Evolutionary conservation across 1,140 invertebrate species (phyloP).

Genomic region (Drosophila varians): DNA sequence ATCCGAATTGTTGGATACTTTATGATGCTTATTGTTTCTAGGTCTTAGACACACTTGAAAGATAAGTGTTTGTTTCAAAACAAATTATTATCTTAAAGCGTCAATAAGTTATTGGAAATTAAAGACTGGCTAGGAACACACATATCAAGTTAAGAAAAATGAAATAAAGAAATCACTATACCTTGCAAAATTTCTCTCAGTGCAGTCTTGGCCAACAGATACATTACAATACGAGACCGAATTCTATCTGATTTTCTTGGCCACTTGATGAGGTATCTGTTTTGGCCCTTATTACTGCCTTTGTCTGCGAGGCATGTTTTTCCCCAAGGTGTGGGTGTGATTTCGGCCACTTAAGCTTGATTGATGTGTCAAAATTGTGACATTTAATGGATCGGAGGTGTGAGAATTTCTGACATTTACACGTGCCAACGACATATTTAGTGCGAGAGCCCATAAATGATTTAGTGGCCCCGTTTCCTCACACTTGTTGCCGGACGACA

Average conservation of each 20-base stretch:
- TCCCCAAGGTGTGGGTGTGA: background rate
- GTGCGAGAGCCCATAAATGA: constrained; percentile 27
- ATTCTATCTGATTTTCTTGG: constrained; percentile 51
- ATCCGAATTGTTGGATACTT: too few relatives aligned
- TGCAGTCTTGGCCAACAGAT: constrained; percentile 2
- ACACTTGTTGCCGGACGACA: constrained; percentile 37
- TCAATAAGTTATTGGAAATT: too few relatives aligned
- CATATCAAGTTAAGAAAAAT: too few relatives aligned
- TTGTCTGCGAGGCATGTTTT: background rate
- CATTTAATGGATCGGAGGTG: constrained; percentile 8
- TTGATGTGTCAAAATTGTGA: constrained; percentile 60
- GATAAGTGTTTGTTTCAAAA: too few relatives aligned
- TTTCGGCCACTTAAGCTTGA: constrained; percentile 55
- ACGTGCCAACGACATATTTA: constrained; percentile 21
- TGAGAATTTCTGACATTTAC: constrained; percentile 34
- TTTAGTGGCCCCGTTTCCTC: constrained; percentile 9
- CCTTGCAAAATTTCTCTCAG: background rate
- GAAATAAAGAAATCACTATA: background rate
- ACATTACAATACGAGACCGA: constrained; percentile 28
- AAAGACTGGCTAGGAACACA: too few relatives aligned
- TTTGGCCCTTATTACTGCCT: constrained; percentile 5
- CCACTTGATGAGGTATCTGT: constrained; percentile 36
- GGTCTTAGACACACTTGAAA: too few relatives aligned
- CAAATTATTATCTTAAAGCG: too few relatives aligned
- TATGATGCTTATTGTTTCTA: too few relatives aligned